phyloP scores from a whole-genome alignment of 2,113 vertebrate species.

The Sylvietta virens region DNA sequence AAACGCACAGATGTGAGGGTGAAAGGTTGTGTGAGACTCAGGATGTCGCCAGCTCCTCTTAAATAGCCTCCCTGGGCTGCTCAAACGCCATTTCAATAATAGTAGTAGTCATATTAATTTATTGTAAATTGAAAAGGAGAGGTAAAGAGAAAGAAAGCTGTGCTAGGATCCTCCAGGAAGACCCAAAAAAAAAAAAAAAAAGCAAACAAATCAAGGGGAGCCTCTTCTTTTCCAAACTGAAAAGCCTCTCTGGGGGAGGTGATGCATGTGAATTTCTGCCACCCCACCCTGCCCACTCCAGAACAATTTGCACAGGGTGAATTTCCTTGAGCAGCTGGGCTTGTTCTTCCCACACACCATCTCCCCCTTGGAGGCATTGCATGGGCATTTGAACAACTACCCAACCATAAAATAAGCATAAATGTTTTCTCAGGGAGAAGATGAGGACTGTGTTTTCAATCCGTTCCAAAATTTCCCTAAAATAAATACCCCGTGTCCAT shows the following conservation, averaged over 20 bases:
- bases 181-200: not conserved
- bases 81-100: not conserved
- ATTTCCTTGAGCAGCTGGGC: not conserved
- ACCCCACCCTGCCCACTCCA: not conserved
- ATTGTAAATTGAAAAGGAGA: not conserved
- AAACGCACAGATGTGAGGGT: slow-evolving; percentile 7
- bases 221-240: not conserved
- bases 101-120: not conserved
- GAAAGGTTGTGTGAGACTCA: slow-evolving; percentile 27
- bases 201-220: not conserved
- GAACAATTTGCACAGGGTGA: not conserved
- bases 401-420: slow-evolving; percentile 36
- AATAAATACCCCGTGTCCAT: not conserved
- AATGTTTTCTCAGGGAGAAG: slow-evolving; percentile 21
- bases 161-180: not conserved
- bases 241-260: not conserved
- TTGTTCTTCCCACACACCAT: not conserved
- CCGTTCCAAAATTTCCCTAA: not conserved
- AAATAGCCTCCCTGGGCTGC: not conserved
- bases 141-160: not conserved
- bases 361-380: not conserved
- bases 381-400: slow-evolving; percentile 48
- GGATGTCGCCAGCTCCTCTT: not conserved
- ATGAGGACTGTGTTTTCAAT: not conserved
- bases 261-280: not conserved